These are phyloP conservation scores for Polyergus mexicanus DNA, from an alignment of 1,140 invertebrate species.

Conservation along the genomic window DNA sequence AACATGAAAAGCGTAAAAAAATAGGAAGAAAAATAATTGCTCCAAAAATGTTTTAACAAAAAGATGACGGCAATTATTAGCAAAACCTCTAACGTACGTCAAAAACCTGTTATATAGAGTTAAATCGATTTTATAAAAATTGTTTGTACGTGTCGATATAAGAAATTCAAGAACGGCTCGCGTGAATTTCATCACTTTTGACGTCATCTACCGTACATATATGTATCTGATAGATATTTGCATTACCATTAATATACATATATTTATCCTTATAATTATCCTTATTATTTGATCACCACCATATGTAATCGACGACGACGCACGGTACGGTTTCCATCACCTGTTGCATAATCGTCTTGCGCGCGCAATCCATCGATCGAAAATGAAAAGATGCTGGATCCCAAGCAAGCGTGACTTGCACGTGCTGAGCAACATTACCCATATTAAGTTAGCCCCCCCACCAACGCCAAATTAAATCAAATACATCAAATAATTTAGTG, in stretches of 20 bases:
- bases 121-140: slow-evolving; percentile 6
- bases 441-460: too few species aligned
- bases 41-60: not conserved
- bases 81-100: not conserved
- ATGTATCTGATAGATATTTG: not conserved
- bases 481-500: too few species aligned
- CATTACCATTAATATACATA: not conserved
- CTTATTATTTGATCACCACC: not conserved
- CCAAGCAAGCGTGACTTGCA: slow-evolving; percentile 10
- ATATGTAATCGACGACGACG: not conserved
- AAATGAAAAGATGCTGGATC: slow-evolving; percentile 35
- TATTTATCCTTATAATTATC: slow-evolving; percentile 5
- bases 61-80: not conserved
- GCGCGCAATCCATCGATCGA: slow-evolving; percentile 10
- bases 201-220: not conserved
- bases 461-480: too few species aligned
- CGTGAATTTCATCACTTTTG: slow-evolving; percentile 14
- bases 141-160: not conserved
- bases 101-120: not conserved
- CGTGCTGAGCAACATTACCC: not conserved
- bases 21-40: not conserved
- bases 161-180: not conserved
- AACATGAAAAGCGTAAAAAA: not conserved
- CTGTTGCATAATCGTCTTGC: slow-evolving; percentile 46
- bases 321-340: slow-evolving; percentile 18